Conservation (phyloP, 2,113 vertebrate genomes). For the Ammospiza caudacuta region DNA sequence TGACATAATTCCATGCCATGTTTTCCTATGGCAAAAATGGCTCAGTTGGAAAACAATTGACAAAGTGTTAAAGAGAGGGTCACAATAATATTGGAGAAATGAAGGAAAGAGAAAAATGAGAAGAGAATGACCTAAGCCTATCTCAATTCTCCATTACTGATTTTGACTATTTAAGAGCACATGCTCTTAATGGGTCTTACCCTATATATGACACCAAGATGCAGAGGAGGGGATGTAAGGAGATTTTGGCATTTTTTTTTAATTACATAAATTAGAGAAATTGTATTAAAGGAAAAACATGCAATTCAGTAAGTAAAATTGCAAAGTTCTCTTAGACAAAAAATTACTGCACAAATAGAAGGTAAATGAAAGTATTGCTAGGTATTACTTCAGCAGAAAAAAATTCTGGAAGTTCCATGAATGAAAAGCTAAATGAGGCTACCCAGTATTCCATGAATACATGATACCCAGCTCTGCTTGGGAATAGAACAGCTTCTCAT, state of each 20-base stretch:
- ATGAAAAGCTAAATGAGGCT: not conserved
- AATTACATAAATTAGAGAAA: not conserved
- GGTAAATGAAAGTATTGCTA: not conserved
- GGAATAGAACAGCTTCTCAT: not conserved
- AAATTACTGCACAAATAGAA: not conserved
- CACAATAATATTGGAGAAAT: not conserved
- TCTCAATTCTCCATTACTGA: not conserved
- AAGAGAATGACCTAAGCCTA: not conserved
- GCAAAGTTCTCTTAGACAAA: not conserved
- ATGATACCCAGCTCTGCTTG: not conserved
- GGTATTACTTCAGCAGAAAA: not conserved
- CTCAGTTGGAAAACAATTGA: not conserved
- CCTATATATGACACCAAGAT: not conserved
- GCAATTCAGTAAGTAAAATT: not conserved
- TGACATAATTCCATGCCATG: not conserved
- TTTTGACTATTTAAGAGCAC: not conserved
- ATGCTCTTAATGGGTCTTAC: not conserved
- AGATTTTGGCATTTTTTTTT: not conserved
- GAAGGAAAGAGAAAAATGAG: not conserved
- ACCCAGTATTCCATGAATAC: not conserved
- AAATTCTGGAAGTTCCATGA: not conserved
- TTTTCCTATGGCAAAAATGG: not conserved
- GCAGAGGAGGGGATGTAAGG: not conserved
- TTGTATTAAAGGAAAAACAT: not conserved
- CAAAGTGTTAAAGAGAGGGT: not conserved